A percentile compares a stretch with the other conserved stretches of the same genome.
Conservation (phyloP, 2,113 vertebrate species). For the Forbesichthys papilliferus region DNA sequence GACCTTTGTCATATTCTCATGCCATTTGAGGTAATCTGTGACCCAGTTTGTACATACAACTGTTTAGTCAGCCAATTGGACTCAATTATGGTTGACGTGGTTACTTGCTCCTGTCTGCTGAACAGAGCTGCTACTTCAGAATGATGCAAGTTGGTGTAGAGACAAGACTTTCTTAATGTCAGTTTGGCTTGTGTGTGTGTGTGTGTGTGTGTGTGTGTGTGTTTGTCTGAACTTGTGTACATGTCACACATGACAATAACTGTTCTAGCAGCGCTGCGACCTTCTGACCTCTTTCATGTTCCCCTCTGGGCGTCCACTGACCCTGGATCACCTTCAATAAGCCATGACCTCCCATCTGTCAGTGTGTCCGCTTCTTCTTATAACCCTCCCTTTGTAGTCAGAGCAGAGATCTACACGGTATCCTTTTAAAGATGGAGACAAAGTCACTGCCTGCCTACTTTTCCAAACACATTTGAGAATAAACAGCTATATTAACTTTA, state of each 20-base stretch:
- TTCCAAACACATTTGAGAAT: no score
- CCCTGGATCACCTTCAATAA: slow-evolving; percentile 12
- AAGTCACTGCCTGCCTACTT: neutral
- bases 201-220: neutral
- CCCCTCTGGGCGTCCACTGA: neutral
- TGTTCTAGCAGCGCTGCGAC: no score
- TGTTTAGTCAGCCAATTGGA: neutral
- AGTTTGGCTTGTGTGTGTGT: neutral
- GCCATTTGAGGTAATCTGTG: neutral
- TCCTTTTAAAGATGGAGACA: slow-evolving; percentile 34
- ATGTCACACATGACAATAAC: neutral
- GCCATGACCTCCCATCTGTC: slow-evolving; percentile 17
- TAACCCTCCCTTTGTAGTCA: slow-evolving; percentile 14
- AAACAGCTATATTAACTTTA: no score
- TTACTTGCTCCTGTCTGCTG: neutral
- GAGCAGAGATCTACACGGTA: slow-evolving; percentile 17
- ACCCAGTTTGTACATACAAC: neutral
- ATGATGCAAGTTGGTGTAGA: neutral
- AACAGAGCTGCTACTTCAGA: neutral
- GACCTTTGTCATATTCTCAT: neutral
- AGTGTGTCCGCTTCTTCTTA: slow-evolving; percentile 6
- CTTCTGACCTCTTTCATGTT: neutral
- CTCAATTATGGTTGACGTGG: slow-evolving; percentile 4
- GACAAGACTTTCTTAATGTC: neutral
- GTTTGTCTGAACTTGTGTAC: neutral